Conservation (phyloP, 1,140 invertebrate species). For the Anthonomus grandis region DNA sequence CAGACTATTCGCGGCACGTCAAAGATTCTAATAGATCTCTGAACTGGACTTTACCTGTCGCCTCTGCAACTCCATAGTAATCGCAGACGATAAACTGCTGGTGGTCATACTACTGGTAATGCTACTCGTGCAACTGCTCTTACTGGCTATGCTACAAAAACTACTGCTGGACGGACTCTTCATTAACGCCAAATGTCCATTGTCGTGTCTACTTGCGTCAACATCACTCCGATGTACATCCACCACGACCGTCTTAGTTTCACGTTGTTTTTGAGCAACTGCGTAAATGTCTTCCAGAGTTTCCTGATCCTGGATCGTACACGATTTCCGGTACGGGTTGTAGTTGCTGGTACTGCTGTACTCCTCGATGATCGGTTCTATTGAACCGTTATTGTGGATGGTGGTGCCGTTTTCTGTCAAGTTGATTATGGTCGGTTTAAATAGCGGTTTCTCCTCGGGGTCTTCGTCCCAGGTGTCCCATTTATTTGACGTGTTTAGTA, state of each 20-base stretch:
- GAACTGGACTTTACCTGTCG: constrained; percentile 56
- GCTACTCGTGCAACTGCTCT: constrained; percentile 34
- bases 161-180: constrained; percentile 42
- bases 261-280: constrained; percentile 36
- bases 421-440: constrained; percentile 61
- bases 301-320: background rate
- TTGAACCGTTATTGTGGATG: constrained; percentile 56
- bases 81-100: constrained; percentile 54
- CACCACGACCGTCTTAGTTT: constrained; percentile 60
- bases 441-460: constrained; percentile 52
- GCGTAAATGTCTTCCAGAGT: constrained; percentile 32
- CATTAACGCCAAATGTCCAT: constrained; percentile 24
- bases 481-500: constrained; percentile 22
- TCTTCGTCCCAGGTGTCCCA: constrained; percentile 50
- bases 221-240: constrained; percentile 56
- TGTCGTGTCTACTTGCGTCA: constrained; percentile 30
- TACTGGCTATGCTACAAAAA: constrained; percentile 39
- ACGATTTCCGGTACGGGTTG: background rate
- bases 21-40: too few species aligned
- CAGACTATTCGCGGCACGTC: too few species aligned
- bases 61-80: constrained; percentile 61
- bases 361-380: constrained; percentile 27
- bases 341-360: constrained; percentile 18
- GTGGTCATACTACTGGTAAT: constrained; percentile 34
- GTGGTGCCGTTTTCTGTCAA: constrained; percentile 64